Base-by-base conservation (phyloP, 2,888 invertebrate species). In the Ennomos erosarius region DNA sequence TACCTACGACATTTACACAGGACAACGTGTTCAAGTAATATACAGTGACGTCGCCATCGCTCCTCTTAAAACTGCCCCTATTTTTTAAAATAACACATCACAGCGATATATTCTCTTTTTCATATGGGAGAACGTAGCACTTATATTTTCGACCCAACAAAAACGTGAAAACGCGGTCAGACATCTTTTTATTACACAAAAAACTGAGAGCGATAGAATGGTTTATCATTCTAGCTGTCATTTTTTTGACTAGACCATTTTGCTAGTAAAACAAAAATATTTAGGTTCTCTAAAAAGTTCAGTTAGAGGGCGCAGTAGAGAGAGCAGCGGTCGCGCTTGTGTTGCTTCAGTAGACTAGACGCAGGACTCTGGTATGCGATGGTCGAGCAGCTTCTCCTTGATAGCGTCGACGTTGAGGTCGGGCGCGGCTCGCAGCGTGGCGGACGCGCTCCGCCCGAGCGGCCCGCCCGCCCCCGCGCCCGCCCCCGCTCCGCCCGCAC, bases 291-390 rank as follows among this genome's bases (percentile, higher is more conserved):
- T 39, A 33, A 39, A 34, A 12, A 34, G 38, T 48, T 12, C 8
- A 12, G 10, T 33, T 8, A 8, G 2, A 11, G 1, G n/a, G 34
- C 9, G n/a, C 12, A 34, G 40, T 9, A 11, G 9, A 34, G 37
- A 1, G 12, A 9, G 26, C 26, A 11, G 59, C 38, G 40, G 38
- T 43, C 36, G 44, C 16, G 56, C 8, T 11, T 36, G 8, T 50
- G 10, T 35, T 33, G 42, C 37, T 12, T 39, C 13, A 39, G 46
- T 42, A 49, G 42, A 38, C 95, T 96, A 97, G 78, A 97, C 97
- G 91, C 97, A 97, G 83, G 97, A 97, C 89, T 97, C 97, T 44
- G 97, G 97, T 81, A 97, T 95, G 81, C 97, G 95, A 84, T 96
- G 96, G 78, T 97, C 96, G 93, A 97, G 96, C 65, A 97, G 94